Percentiles rank a stretch among this genome's conserved stretches.
These are phyloP conservation scores for Micronycteris hirsuta DNA, from an alignment of 2,113 vertebrate genomes.

Conservation along the genomic window DNA sequence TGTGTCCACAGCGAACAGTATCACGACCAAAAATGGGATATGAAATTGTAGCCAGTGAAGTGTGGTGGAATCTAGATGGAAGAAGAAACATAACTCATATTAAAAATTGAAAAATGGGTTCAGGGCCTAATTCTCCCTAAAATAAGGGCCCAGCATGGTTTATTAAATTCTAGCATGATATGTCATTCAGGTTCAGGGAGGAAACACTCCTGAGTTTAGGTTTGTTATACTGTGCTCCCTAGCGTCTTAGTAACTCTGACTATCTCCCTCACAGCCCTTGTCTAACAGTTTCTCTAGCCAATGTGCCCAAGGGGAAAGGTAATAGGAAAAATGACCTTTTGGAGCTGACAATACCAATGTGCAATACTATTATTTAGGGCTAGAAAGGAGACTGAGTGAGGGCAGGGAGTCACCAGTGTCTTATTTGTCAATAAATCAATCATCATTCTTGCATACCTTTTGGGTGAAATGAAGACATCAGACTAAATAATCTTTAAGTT, in stretches of 20 bases:
- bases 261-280: background rate
- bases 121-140: background rate
- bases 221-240: background rate
- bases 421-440: background rate
- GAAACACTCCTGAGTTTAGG: background rate
- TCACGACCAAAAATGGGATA: slow-evolving; percentile 10
- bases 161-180: background rate
- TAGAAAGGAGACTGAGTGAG: background rate
- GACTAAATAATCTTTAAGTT: background rate
- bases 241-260: background rate
- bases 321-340: background rate
- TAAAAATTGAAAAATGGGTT: background rate
- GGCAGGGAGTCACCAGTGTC: background rate
- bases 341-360: background rate
- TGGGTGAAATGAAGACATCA: background rate
- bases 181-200: background rate
- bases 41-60: background rate
- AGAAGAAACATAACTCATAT: background rate
- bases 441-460: background rate
- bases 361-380: background rate
- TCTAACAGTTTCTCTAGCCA: background rate
- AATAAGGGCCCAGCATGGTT: background rate
- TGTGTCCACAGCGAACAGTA: slow-evolving; percentile 56
- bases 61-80: background rate
- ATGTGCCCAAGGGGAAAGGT: background rate